phyloP scores from a whole-genome alignment of 1,140 invertebrate species.

The Drosophila ogumai region DNA sequence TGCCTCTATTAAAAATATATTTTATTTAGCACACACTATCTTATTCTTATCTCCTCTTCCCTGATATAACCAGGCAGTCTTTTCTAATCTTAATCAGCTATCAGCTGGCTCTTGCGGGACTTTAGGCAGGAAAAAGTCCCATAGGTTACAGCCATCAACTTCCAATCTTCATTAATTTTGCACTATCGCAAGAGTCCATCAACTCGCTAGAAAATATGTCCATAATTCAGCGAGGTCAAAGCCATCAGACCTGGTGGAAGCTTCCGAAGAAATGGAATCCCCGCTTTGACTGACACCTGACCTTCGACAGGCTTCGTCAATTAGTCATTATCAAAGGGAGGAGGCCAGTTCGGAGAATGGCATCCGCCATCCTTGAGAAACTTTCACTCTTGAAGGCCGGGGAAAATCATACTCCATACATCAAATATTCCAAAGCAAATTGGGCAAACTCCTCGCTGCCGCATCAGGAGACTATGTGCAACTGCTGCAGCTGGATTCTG shows the following conservation, averaged over 20 bases:
- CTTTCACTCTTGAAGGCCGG: slow-evolving; percentile 56
- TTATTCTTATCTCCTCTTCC: slow-evolving; percentile 36
- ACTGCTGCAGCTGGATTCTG: slow-evolving; percentile 49
- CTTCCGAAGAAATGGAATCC: slow-evolving; percentile 10
- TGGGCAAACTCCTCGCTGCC: neutral
- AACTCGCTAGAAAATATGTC: slow-evolving; percentile 17
- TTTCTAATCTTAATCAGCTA: slow-evolving; percentile 20
- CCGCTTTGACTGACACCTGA: slow-evolving; percentile 15
- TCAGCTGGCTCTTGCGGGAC: neutral
- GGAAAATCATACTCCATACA: slow-evolving; percentile 11
- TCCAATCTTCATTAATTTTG: slow-evolving; percentile 45
- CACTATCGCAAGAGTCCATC: slow-evolving; percentile 44
- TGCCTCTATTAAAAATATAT: neutral
- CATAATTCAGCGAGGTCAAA: slow-evolving; percentile 48
- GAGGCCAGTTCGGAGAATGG: neutral
- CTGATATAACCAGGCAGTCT: slow-evolving; percentile 11
- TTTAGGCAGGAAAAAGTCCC: neutral
- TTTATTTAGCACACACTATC: slow-evolving; percentile 35
- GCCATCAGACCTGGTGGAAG: slow-evolving; percentile 44
- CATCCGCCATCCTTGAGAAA: slow-evolving; percentile 37
- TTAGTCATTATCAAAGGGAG: slow-evolving; percentile 25
- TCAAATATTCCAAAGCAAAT: slow-evolving; percentile 39
- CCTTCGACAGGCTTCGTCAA: slow-evolving; percentile 27
- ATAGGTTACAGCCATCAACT: slow-evolving; percentile 19
- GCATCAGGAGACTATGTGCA: slow-evolving; percentile 33